Percentiles rank a stretch among this genome's conserved stretches.
phyloP scores from a whole-genome alignment of 2,797 vertebrate species.

The Esox masquinongy region DNA sequence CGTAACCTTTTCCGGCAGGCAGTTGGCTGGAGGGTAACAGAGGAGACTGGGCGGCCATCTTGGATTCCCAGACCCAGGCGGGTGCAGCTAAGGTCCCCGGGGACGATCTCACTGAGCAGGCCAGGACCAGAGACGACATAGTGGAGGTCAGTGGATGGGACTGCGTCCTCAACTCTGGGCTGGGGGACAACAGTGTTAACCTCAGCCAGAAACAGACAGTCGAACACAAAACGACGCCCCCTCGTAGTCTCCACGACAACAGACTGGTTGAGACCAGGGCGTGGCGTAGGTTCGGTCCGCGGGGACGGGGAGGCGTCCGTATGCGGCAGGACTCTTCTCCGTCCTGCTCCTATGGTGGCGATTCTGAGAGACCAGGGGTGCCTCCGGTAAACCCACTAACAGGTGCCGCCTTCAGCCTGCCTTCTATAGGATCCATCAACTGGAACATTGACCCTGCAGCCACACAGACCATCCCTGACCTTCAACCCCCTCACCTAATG shows the following conservation, averaged over 20 bases:
- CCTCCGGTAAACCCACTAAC: too few species aligned
- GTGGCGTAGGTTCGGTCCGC: neutral
- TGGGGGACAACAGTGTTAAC: neutral
- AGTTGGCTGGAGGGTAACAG: neutral
- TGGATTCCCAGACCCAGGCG: neutral
- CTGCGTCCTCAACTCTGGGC: slow-evolving; percentile 1
- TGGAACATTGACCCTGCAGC: too few species aligned
- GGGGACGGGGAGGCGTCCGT: slow-evolving; percentile 1
- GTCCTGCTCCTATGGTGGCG: too few species aligned
- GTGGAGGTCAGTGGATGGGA: slow-evolving; percentile 6
- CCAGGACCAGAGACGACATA: neutral
- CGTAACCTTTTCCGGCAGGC: neutral
- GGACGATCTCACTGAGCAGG: neutral
- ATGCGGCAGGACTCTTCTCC: neutral
- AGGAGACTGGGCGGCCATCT: neutral
- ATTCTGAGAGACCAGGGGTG: too few species aligned
- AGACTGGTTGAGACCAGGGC: slow-evolving; percentile 1
- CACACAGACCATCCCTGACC: too few species aligned
- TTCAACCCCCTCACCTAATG: too few species aligned
- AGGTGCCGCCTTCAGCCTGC: too few species aligned
- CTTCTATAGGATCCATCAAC: too few species aligned
- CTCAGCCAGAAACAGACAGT: neutral
- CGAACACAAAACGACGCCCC: neutral
- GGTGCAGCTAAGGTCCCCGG: neutral
- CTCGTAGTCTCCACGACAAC: neutral